These are phyloP conservation scores for Tragopan temminckii DNA, from an alignment of 2,797 vertebrate species.

Conservation along the genomic window DNA sequence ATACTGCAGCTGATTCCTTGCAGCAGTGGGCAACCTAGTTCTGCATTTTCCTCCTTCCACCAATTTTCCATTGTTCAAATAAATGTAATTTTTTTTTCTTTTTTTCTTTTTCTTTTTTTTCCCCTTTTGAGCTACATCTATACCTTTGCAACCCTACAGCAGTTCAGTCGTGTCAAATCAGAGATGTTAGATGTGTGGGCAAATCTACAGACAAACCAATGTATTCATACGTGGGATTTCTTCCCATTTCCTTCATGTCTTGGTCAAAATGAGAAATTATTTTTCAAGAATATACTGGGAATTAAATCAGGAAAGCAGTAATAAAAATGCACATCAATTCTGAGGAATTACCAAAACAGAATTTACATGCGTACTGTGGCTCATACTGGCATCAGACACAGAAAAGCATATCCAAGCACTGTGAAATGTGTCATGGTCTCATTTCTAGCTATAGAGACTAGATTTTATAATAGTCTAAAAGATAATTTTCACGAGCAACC, in stretches of 20 bases:
- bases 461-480: background rate
- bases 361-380: background rate
- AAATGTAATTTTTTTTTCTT: background rate
- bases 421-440: background rate
- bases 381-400: background rate
- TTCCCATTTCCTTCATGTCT: background rate
- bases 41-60: background rate
- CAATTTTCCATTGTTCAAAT: background rate
- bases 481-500: background rate
- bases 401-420: background rate
- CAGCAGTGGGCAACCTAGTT: background rate
- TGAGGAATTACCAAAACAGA: background rate
- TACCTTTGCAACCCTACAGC: background rate
- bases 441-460: background rate
- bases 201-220: background rate
- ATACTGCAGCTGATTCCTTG: background rate
- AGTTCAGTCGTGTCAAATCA: background rate
- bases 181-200: background rate
- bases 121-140: background rate
- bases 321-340: background rate
- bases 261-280: background rate
- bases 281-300: background rate
- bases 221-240: background rate
- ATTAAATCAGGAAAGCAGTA: background rate
- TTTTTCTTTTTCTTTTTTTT: background rate